phyloP scores from a whole-genome alignment of 2,113 vertebrate genomes.

The Pollimyrus isidori region DNA sequence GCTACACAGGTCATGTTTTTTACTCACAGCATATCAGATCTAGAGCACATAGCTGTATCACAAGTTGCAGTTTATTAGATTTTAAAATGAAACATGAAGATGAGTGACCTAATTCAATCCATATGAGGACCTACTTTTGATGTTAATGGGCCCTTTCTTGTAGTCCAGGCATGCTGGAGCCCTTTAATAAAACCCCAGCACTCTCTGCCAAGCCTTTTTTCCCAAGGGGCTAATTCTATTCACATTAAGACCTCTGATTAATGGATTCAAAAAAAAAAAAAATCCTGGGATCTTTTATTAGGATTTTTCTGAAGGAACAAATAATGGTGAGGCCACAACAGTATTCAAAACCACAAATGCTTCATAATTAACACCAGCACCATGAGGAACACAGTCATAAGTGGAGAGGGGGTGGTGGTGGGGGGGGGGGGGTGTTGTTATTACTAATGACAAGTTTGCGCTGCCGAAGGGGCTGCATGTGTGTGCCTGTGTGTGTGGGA shows the following conservation, averaged over 20 bases:
- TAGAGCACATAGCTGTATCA: conserved; percentile 56
- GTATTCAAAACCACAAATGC: conserved; percentile 13
- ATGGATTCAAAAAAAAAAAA: conserved; percentile 33
- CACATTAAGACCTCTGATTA: conserved; percentile 50
- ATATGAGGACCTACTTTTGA: conserved; percentile 57
- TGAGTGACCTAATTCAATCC: conserved; percentile 62
- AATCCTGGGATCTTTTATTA: conserved; percentile 25
- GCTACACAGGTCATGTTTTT: not conserved
- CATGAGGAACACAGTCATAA: not conserved
- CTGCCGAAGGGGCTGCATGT: not conserved
- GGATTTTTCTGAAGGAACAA: conserved; percentile 9
- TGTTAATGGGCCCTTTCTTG: conserved; percentile 57
- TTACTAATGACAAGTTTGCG: not conserved
- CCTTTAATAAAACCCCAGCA: conserved; percentile 49
- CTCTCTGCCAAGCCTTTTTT: conserved; percentile 47
- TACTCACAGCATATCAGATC: conserved; percentile 37
- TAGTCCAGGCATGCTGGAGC: conserved; percentile 38
- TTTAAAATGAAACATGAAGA: conserved; percentile 60
- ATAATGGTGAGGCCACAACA: conserved; percentile 26
- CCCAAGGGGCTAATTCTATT: conserved; percentile 52
- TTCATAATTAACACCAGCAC: conserved; percentile 14
- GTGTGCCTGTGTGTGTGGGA: not conserved
- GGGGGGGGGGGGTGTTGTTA: not conserved
- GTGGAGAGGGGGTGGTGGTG: not conserved
- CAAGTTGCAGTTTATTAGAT: conserved; percentile 63